Evolutionary conservation across 2,888 invertebrate genomes (phyloP), one percentile per base, ranked within the genome.

Genomic region (Prenolepis imparis): DNA sequence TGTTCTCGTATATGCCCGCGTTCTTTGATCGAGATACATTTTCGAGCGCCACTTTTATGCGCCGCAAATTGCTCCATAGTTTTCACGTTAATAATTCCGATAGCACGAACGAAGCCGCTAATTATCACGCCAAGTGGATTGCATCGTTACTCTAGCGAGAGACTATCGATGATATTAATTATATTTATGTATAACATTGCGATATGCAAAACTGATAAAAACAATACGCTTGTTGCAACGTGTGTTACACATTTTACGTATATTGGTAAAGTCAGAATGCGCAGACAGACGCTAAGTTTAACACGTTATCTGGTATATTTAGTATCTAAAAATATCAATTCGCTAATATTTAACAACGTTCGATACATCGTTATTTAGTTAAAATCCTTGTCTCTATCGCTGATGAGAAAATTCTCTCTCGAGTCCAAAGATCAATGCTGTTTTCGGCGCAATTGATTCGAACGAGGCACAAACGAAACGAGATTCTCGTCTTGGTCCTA

Each of bases 1-100:
- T 44, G 78, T 59, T 78, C 57, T 68, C 70, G 55, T 67, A 5
- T 36, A 55, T 18, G 21, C 36, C 39, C 39, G 12, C 57, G 78
- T 80, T 80, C 78, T 80, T 80, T 80, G 78, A 80, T 44, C 78
- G 78, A 12, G 59, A 59, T 59, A 36, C 41, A 24, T 80, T 80
- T 80, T 73, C n/a, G 41, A 59, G 24, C 70, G 73, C 57, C 55
- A 78, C 41, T 78, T 78, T 72, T 57, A 36, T 28, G 73, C 77
- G 28, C 41, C 59, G 72, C 73, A 73, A 72, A 80, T 73, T 48
- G 68, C 68, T 41, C n/a, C 55, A 68, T 68, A 57, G 77, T 80
- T 80, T 57, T 59, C 36, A 24, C 78, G 32, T 73, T 80, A 80
- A 80, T 80, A 72, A 80, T 44, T 72, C 59, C 78, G 44, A 72